These are phyloP conservation scores for Artibeus lituratus DNA, from an alignment of 2,797 vertebrate species.

Conservation along the genomic window DNA sequence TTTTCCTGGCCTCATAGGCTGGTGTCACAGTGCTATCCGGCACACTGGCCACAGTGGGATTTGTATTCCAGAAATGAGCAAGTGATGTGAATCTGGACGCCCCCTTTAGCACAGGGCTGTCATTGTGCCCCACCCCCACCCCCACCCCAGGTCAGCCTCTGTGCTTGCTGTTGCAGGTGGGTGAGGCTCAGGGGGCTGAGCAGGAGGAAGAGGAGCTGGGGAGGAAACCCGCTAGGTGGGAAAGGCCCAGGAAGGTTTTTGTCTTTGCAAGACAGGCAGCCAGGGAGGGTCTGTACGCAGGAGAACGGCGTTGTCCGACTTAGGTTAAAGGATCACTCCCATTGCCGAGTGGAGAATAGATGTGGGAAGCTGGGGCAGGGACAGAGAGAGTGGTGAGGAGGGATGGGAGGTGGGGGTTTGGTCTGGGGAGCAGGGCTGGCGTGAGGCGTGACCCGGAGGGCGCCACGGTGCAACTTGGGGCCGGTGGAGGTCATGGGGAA, in stretches of 20 bases:
- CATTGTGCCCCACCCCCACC: not conserved
- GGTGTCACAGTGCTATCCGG: not conserved
- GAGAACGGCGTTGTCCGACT: not conserved
- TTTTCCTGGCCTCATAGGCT: not conserved
- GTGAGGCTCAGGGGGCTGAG: not conserved
- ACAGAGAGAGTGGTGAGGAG: not conserved
- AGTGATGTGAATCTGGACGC: fast-evolving
- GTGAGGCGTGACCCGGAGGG: not conserved
- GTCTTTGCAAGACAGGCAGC: not conserved
- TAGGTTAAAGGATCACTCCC: not conserved
- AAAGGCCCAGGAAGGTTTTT: not conserved
- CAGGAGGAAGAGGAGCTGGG: not conserved
- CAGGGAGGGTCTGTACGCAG: not conserved
- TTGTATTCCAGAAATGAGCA: not conserved
- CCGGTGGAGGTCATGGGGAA: not conserved
- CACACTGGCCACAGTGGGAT: fast-evolving
- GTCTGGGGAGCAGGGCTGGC: not conserved
- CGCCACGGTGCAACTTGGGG: fast-evolving
- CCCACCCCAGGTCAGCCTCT: fast-evolving
- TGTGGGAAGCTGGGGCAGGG: not conserved
- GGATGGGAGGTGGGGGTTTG: not conserved
- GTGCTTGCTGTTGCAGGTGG: too few species aligned
- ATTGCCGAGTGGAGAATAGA: not conserved
- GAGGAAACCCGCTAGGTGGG: not conserved
- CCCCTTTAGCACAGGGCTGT: fast-evolving